These are phyloP conservation scores for Latrodectus elegans DNA, from an alignment of 2,888 invertebrate species.

Conservation along the genomic window DNA sequence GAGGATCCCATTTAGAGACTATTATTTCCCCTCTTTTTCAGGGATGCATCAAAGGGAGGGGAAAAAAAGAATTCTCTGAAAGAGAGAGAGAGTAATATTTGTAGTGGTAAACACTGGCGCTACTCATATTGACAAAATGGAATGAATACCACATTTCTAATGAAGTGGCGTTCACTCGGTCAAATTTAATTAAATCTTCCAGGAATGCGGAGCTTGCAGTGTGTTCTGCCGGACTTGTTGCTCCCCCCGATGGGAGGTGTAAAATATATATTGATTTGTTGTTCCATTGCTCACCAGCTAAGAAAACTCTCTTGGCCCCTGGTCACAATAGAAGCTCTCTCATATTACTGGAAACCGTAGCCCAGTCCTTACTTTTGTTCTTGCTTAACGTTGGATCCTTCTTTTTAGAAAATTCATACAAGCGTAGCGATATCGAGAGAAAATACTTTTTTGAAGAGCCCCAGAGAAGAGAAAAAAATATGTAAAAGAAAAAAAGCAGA, in stretches of 20 bases:
- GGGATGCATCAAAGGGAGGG: not conserved
- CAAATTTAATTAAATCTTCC: constrained; percentile 68
- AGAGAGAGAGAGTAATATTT: constrained; percentile 62
- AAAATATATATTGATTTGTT: constrained; percentile 21
- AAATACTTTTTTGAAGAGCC: constrained; percentile 5
- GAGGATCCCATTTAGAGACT: not conserved
- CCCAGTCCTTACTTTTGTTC: not conserved
- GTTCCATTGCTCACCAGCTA: constrained; percentile 23
- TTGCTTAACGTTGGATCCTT: not conserved
- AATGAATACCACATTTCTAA: constrained; percentile 36
- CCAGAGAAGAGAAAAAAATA: not conserved
- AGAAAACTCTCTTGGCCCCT: constrained; percentile 5
- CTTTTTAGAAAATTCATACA: not conserved
- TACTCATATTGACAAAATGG: constrained; percentile 39
- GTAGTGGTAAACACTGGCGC: constrained; percentile 65
- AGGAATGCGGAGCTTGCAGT: constrained; percentile 56
- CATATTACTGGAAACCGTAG: not conserved
- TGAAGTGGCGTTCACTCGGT: constrained; percentile 66
- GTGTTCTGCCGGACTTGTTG: constrained; percentile 56
- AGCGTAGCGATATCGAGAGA: not conserved
- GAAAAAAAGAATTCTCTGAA: constrained; percentile 32
- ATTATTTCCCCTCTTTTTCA: not conserved
- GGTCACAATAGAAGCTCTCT: constrained; percentile 12
- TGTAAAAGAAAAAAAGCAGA: not conserved
- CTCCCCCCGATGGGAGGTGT: constrained; percentile 7